Evolutionary conservation across 1,140 invertebrate genomes (phyloP), one percentile per base, ranked within the genome.

Genomic region (Orussus abietinus): DNA sequence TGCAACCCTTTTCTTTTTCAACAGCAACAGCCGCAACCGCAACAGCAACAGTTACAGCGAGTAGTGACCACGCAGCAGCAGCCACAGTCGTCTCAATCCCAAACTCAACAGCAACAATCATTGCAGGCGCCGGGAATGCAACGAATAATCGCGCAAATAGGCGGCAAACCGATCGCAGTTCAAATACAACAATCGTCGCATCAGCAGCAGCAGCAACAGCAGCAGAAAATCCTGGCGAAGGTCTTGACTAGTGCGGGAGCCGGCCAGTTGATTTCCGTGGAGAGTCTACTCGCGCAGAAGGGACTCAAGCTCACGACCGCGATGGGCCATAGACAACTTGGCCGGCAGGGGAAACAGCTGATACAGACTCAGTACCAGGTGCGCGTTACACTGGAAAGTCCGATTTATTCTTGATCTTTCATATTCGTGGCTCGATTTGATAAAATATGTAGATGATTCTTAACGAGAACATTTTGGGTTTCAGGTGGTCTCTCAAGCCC

Each of bases 261-360:
- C 1, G 69, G 71, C 5, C 81, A 84, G 42, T 72, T 84, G 3
- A 80, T 85, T 6, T 82, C 82, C 0, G 75, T 85, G n/a, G 82
- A 84, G 53, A 81, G 75, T 66, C 51, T 84, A 10, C 49, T 84
- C 4, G 76, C 80, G 3, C 81, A 83, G 48, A 78, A 79, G 41
- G 77, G 77, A 42, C 36, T 73, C 1, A 73, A 72, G 38, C 45
- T 73, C 4, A 64, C 72, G 0, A 66, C 66, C 0, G 49, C 66
- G 0, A 37, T 66, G 6, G 36, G 42, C 18, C 62, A 68, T 3
- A 65, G 54, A 38, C 71, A 72, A 37, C 29, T 74, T 1, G 66
- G 64, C 45, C 56, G 69, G 12, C 68, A 70, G 36, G 65, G 62
- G 1, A 72, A 71, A 44, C 69, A 69, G 42, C 57, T 72, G 1